Conservation (phyloP, 2,888 invertebrate genomes). For the Sesia bembeciformis region DNA sequence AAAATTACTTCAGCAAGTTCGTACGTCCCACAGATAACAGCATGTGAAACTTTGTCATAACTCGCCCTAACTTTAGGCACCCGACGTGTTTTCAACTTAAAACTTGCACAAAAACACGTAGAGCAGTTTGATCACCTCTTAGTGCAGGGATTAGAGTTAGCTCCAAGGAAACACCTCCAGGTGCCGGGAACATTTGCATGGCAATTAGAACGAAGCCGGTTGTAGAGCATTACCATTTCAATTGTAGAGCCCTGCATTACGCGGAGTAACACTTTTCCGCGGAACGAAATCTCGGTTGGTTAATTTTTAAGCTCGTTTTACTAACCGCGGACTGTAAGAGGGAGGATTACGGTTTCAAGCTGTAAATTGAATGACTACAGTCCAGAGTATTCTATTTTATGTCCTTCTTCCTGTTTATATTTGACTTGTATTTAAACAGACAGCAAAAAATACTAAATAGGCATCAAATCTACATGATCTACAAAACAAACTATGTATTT, state of each 20-base stretch:
- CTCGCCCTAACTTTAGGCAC: not conserved
- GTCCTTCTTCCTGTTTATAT: no score
- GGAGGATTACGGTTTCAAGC: no score
- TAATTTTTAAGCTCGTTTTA: slow-evolving; percentile 31
- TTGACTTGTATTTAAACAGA: no score
- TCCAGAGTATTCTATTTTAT: no score
- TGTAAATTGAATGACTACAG: no score
- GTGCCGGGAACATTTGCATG: slow-evolving; percentile 44
- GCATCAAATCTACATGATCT: no score
- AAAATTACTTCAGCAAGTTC: not conserved
- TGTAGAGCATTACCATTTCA: slow-evolving; percentile 59
- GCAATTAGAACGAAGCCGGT: slow-evolving; percentile 43
- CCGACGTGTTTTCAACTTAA: not conserved
- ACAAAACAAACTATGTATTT: no score
- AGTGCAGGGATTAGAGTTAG: not conserved
- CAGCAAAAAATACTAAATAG: no score
- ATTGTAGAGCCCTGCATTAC: slow-evolving; percentile 28
- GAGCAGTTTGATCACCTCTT: not conserved
- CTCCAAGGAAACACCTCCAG: not conserved
- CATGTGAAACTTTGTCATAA: not conserved
- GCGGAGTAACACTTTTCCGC: slow-evolving; percentile 18
- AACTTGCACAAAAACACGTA: not conserved
- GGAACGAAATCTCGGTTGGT: slow-evolving; percentile 30
- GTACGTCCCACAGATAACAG: not conserved
- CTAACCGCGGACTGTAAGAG: not conserved